Conservation (phyloP, 2,113 vertebrate genomes). For the Trinectes maculatus region DNA sequence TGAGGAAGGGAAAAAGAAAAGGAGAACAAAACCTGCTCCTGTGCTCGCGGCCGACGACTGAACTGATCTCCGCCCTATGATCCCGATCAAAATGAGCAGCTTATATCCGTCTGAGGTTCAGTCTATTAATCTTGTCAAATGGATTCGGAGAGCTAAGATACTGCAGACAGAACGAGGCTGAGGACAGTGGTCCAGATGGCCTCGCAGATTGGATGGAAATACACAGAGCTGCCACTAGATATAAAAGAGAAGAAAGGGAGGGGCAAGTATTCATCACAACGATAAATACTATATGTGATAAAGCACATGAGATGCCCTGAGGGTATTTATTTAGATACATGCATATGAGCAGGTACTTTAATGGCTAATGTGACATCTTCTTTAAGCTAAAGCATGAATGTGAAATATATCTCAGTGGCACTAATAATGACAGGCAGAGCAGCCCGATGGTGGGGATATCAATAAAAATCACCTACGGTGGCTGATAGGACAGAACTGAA, state of each 20-base stretch:
- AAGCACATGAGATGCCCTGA: too few relatives aligned
- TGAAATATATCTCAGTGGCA: slow-evolving; percentile 7
- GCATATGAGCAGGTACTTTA: background rate
- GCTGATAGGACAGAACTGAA: slow-evolving; percentile 43
- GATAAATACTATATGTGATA: too few relatives aligned
- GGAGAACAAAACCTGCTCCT: slow-evolving; percentile 14
- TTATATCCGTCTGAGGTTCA: slow-evolving; percentile 71
- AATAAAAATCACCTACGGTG: slow-evolving; percentile 40
- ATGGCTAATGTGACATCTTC: background rate
- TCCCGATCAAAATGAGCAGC: slow-evolving; percentile 72
- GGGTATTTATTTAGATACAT: too few relatives aligned
- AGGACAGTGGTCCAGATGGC: slow-evolving; percentile 67
- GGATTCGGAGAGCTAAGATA: slow-evolving; percentile 65
- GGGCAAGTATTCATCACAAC: slow-evolving; percentile 19
- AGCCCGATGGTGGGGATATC: slow-evolving; percentile 37
- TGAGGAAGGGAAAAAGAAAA: background rate
- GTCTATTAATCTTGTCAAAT: slow-evolving; percentile 75
- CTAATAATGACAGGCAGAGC: slow-evolving; percentile 56
- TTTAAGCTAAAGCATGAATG: slow-evolving; percentile 16
- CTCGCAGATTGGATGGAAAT: slow-evolving; percentile 56
- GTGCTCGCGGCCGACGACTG: slow-evolving; percentile 26
- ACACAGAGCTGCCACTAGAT: slow-evolving; percentile 35
- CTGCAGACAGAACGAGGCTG: slow-evolving; percentile 50
- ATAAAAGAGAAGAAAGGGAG: slow-evolving; percentile 26
- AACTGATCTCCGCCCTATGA: slow-evolving; percentile 49